phyloP scores from a whole-genome alignment of 92 coral and sea anemone genomes.

The Parazoanthus darwini region DNA sequence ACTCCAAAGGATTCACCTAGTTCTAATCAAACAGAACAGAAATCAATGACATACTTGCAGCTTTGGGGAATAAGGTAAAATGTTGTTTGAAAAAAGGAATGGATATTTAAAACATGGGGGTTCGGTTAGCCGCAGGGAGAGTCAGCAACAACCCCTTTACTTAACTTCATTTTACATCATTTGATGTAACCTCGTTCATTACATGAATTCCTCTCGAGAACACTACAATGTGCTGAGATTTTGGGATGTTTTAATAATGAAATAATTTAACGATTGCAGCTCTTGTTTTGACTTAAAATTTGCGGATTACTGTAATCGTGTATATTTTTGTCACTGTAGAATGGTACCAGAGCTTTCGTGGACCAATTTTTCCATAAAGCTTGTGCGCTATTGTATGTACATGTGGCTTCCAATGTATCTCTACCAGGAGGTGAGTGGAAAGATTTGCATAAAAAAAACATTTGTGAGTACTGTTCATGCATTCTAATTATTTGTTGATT shows the following conservation, averaged over 20 bases:
- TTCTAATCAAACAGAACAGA: conserved; percentile 32
- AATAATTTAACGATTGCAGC: neutral
- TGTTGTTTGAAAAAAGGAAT: too few relatives aligned
- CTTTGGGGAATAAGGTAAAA: conserved; percentile 73
- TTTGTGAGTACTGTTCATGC: too few relatives aligned
- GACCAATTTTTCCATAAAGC: conserved; percentile 88
- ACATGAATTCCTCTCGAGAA: too few relatives aligned
- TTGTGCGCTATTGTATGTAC: conserved; percentile 96
- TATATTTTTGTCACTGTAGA: conserved; percentile 38
- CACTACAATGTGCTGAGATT: too few relatives aligned
- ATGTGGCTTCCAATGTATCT: conserved; percentile 99
- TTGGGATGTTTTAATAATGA: too few relatives aligned
- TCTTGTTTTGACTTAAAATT: neutral
- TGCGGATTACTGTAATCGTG: neutral
- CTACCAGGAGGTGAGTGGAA: conserved; percentile 70
- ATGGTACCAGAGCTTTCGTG: conserved; percentile 95
- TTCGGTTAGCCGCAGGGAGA: too few relatives aligned
- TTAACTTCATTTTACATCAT: too few relatives aligned
- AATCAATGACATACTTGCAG: conserved; percentile 62
- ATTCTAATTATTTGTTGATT: too few relatives aligned
- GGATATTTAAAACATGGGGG: too few relatives aligned
- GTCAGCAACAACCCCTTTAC: too few relatives aligned
- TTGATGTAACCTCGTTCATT: too few relatives aligned
- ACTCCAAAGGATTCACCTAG: neutral
- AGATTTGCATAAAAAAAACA: too few relatives aligned